These are phyloP conservation scores for Luscinia megarhynchos DNA, from an alignment of 2,797 vertebrate species.

Conservation along the genomic window DNA sequence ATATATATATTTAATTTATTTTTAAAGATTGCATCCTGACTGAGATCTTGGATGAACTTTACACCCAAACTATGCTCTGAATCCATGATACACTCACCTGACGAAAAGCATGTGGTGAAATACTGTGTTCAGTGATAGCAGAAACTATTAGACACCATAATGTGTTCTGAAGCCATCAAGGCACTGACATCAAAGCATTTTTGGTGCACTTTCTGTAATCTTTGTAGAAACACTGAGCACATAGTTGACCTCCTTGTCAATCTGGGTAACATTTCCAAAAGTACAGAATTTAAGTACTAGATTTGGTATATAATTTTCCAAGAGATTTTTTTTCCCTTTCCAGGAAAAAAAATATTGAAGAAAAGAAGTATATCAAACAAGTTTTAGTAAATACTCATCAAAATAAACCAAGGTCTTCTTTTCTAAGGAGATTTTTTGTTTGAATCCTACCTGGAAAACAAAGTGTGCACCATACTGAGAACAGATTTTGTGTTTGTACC, in stretches of 20 bases:
- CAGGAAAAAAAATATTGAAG: background rate
- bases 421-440: background rate
- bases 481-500: background rate
- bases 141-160: background rate
- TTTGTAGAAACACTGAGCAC: background rate
- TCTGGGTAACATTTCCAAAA: background rate
- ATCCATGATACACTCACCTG: background rate
- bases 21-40: background rate
- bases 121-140: background rate
- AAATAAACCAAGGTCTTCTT: background rate
- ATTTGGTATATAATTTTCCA: background rate
- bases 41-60: background rate
- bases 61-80: background rate
- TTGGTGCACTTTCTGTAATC: background rate
- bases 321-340: background rate
- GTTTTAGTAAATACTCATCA: background rate
- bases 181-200: background rate
- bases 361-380: background rate
- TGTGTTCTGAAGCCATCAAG: background rate
- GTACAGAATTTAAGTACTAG: background rate
- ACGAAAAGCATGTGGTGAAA: background rate
- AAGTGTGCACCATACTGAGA: background rate
- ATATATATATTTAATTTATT: background rate
- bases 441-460: background rate
- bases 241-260: background rate